These are phyloP conservation scores for Stenopsyche tienmushanensis DNA, from an alignment of 1,140 invertebrate genomes.

Conservation along the genomic window DNA sequence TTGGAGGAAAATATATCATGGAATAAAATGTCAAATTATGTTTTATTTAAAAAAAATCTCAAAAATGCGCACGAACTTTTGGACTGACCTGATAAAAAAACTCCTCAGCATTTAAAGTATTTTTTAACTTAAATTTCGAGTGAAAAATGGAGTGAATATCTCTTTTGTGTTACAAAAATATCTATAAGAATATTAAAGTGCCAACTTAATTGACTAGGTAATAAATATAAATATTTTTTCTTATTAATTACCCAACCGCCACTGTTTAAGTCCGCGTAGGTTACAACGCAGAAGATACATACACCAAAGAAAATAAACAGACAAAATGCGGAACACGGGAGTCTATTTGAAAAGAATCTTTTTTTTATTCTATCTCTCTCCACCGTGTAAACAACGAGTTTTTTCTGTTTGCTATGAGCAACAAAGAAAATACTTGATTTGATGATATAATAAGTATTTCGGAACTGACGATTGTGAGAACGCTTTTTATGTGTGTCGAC, in stretches of 20 bases:
- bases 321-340: conserved; percentile 40
- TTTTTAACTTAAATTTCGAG: too few species aligned
- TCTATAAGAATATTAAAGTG: not conserved
- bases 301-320: conserved; percentile 39
- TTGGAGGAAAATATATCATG: too few species aligned
- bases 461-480: conserved; percentile 22
- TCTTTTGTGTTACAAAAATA: too few species aligned
- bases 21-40: too few species aligned
- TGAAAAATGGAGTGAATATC: too few species aligned
- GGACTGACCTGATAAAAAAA: too few species aligned
- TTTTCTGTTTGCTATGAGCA: conserved; percentile 22
- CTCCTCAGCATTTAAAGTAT: too few species aligned
- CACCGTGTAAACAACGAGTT: conserved; percentile 15
- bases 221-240: not conserved
- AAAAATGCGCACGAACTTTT: too few species aligned
- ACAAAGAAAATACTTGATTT: conserved; percentile 29
- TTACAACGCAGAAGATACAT: conserved; percentile 20
- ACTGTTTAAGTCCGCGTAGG: not conserved
- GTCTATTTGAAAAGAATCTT: conserved; percentile 39
- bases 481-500: not conserved
- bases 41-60: too few species aligned
- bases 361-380: conserved; percentile 15
- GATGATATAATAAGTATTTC: conserved; percentile 27
- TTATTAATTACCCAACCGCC: not conserved
- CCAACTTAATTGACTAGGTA: not conserved